Conservation (phyloP, 2,113 vertebrate species). For the Steatornis caripensis region DNA sequence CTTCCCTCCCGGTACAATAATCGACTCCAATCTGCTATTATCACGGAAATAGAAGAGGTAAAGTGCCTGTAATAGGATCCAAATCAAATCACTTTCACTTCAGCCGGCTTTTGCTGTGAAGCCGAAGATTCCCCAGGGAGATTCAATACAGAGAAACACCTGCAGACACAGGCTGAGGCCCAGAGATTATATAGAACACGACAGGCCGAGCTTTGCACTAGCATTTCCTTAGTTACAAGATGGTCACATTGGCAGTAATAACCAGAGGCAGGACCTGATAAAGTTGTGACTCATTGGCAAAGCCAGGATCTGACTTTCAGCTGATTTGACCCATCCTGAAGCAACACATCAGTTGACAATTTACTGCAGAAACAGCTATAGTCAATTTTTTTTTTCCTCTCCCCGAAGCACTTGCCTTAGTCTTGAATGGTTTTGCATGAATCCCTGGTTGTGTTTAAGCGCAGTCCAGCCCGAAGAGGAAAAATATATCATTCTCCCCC, state of each 20-base stretch:
- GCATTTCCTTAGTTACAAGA: slow-evolving; percentile 70
- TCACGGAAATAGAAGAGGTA: slow-evolving; percentile 86
- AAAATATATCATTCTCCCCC: slow-evolving; percentile 29
- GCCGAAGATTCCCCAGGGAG: slow-evolving; percentile 80
- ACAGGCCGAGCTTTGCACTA: slow-evolving; percentile 71
- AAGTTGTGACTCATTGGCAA: slow-evolving; percentile 67
- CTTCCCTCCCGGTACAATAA: slow-evolving; percentile 84
- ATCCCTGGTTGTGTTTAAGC: slow-evolving; percentile 34
- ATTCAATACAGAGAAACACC: slow-evolving; percentile 83
- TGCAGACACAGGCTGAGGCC: slow-evolving; percentile 79
- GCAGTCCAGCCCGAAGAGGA: slow-evolving; percentile 4
- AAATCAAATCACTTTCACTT: slow-evolving; percentile 90
- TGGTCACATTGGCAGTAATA: slow-evolving; percentile 69
- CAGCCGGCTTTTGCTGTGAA: slow-evolving; percentile 80
- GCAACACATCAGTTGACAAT: slow-evolving; percentile 30
- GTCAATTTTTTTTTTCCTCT: not conserved
- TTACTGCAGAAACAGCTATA: slow-evolving; percentile 6
- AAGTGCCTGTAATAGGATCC: slow-evolving; percentile 86
- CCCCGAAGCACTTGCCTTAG: slow-evolving; percentile 1
- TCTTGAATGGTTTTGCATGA: slow-evolving; percentile 15
- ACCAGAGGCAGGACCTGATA: slow-evolving; percentile 75
- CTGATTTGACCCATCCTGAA: slow-evolving; percentile 52
- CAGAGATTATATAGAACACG: slow-evolving; percentile 75
- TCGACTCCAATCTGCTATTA: slow-evolving; percentile 87
- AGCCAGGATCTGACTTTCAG: slow-evolving; percentile 51